Conservation (phyloP, 2,113 vertebrate genomes). For the Hucho hucho region DNA sequence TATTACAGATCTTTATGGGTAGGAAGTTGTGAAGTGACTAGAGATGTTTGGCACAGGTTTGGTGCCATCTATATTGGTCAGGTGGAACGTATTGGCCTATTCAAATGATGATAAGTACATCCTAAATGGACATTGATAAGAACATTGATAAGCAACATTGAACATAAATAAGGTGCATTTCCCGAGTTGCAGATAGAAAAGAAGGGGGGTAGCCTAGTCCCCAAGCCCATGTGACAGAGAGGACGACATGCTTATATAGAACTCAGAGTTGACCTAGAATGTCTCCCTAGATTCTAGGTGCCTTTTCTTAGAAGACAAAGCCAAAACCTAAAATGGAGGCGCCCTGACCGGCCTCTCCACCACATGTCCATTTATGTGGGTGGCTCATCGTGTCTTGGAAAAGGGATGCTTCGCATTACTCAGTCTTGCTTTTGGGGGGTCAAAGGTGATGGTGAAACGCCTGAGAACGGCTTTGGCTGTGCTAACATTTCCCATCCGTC, state of each 20-base stretch:
- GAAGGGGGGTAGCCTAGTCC: neutral
- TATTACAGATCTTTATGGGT: neutral
- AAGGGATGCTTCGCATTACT: slow-evolving; percentile 50
- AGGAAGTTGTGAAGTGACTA: neutral
- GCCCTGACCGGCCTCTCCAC: slow-evolving; percentile 46
- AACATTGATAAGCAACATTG: neutral
- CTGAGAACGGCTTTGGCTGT: slow-evolving; percentile 32
- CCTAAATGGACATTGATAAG: neutral
- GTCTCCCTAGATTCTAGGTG: slow-evolving; percentile 36
- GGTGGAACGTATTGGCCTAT: neutral
- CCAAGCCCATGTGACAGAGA: neutral
- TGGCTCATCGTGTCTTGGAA: slow-evolving; percentile 44
- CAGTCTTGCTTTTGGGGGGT: slow-evolving; percentile 56
- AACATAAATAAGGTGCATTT: neutral
- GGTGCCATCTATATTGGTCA: neutral
- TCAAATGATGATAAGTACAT: neutral
- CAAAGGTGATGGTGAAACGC: slow-evolving; percentile 60
- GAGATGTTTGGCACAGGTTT: neutral
- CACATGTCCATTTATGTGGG: slow-evolving; percentile 57
- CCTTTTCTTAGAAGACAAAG: slow-evolving; percentile 55
- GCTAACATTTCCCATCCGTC: neutral
- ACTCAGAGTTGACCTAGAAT: slow-evolving; percentile 6
- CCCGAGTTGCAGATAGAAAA: neutral
- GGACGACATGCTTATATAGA: neutral
- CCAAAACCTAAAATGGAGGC: slow-evolving; percentile 55